Evolutionary conservation across 2,113 vertebrate species (phyloP).

Genomic region (Corynorhinus townsendii): DNA sequence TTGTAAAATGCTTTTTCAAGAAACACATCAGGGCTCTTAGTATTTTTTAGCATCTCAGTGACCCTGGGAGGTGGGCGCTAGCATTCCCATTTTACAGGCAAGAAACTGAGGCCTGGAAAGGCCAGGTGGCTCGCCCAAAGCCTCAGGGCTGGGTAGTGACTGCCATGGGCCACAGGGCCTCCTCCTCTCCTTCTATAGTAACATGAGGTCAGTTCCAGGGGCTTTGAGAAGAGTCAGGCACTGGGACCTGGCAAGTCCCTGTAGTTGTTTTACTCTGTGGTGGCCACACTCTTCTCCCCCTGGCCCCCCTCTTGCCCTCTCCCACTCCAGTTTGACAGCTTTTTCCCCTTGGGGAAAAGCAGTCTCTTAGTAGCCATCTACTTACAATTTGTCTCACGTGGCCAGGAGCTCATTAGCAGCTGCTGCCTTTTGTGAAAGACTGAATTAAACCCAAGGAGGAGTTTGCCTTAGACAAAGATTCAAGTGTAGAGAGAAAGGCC

Average conservation of each 20-base stretch:
- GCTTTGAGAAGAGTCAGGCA: background rate
- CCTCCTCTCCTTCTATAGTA: background rate
- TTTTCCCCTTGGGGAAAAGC: background rate
- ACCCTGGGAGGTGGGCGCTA: background rate
- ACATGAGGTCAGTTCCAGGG: background rate
- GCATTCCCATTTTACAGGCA: background rate
- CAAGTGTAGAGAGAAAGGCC: background rate
- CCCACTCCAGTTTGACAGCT: background rate
- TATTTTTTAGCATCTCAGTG: background rate
- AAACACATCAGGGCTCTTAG: background rate
- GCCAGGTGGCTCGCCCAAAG: background rate
- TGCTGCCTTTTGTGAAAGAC: background rate
- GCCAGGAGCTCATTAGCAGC: background rate
- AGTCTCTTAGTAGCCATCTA: background rate
- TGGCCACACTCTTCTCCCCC: background rate
- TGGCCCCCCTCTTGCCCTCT: background rate
- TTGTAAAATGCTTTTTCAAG: background rate
- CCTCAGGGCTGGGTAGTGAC: background rate
- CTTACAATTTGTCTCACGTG: slow-evolving; percentile 34
- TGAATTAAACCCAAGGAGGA: background rate
- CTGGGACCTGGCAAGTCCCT: background rate
- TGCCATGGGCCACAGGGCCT: accelerated
- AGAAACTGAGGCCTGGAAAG: background rate
- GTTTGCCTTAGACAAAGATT: background rate
- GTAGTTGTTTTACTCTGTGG: background rate